phyloP scores from a whole-genome alignment of 92 coral and sea anemone genomes.

The Parazoanthus darwini region DNA sequence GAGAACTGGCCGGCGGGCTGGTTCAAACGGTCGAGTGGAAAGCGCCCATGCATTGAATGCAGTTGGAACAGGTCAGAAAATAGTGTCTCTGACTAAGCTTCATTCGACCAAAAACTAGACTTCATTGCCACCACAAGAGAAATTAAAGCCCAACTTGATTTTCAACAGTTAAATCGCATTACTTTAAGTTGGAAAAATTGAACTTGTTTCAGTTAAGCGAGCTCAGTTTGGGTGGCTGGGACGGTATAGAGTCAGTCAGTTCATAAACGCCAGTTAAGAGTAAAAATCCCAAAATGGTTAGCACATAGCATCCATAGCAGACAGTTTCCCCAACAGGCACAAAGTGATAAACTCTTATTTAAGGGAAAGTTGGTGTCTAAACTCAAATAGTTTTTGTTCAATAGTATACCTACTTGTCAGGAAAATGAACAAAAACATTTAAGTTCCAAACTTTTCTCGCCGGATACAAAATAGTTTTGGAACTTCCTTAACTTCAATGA shows the following conservation, averaged over 20 bases:
- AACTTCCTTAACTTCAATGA: no score
- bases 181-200: background rate
- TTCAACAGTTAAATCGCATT: background rate
- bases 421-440: no score
- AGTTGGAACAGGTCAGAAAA: no score
- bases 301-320: background rate
- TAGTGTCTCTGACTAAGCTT: background rate
- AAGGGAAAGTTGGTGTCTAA: background rate
- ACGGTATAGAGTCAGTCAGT: background rate
- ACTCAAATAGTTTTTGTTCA: background rate
- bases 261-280: background rate
- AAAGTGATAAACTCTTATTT: background rate
- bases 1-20: no score
- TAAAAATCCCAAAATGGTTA: background rate
- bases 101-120: background rate
- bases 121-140: background rate
- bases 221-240: background rate
- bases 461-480: background rate
- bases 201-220: background rate
- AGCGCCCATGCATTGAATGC: no score
- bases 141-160: background rate
- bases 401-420: background rate
- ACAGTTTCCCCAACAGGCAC: background rate
- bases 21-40: no score
- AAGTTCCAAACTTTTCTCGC: background rate